phyloP scores from a whole-genome alignment of 1,140 invertebrate species.

The Drosophila erecta region DNA sequence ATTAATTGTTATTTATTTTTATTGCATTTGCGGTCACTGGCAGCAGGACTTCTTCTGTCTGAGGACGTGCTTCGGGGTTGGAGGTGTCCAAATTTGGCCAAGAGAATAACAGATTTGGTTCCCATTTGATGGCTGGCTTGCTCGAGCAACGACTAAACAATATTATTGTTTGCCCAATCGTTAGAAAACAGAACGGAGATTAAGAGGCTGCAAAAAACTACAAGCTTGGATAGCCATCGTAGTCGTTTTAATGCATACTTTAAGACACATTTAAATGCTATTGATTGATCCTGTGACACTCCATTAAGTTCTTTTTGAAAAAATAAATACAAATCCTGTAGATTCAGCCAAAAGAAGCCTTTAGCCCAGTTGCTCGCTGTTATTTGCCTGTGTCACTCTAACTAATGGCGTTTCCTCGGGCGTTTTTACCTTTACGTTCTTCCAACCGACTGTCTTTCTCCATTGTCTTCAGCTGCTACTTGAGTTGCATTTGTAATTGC shows the following conservation, averaged over 20 bases:
- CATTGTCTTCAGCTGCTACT: slow-evolving; percentile 58
- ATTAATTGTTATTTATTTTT: slow-evolving; percentile 78
- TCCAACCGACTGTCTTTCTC: slow-evolving; percentile 14
- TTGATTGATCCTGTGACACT: neutral
- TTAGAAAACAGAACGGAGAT: no score
- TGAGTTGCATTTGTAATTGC: slow-evolving; percentile 83
- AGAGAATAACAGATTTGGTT: neutral
- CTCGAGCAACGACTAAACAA: no score
- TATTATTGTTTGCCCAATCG: no score
- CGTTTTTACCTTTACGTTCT: neutral
- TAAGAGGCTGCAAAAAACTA: no score
- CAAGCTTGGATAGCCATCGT: no score
- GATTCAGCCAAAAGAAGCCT: neutral
- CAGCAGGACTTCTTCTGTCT: neutral
- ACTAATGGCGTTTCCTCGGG: slow-evolving; percentile 35
- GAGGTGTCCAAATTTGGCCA: neutral
- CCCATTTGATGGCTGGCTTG: neutral
- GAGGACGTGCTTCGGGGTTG: neutral
- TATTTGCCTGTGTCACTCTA: slow-evolving; percentile 56
- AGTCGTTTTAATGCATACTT: no score
- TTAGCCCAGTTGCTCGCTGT: slow-evolving; percentile 5
- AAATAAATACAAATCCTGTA: neutral
- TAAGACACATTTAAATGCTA: neutral
- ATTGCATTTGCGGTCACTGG: slow-evolving; percentile 29
- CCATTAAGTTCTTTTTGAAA: no score